Evolutionary conservation across 1,140 invertebrate species (phyloP).

Genomic region (Scaptomyza pallida): DNA sequence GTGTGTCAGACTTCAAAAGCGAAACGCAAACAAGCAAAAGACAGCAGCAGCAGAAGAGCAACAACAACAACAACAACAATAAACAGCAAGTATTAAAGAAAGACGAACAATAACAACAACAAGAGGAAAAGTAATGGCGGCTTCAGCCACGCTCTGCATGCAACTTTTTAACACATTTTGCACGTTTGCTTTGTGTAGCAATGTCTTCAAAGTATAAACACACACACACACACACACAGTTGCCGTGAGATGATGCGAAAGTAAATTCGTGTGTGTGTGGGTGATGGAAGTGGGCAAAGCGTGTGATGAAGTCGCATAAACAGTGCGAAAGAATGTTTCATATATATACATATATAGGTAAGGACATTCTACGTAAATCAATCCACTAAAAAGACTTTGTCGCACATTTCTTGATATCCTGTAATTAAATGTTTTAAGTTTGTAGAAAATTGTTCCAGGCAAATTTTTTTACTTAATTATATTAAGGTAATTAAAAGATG

Average conservation of each 20-base stretch:
- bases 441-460: no score
- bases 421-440: background rate
- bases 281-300: background rate
- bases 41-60: no score
- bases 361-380: background rate
- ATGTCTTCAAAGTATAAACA: slow-evolving; percentile 48
- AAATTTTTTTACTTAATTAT: no score
- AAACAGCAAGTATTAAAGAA: no score
- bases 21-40: slow-evolving; percentile 62
- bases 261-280: background rate
- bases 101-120: no score
- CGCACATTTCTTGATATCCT: background rate
- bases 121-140: slow-evolving; percentile 24
- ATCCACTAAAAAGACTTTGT: no score
- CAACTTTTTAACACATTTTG: slow-evolving; percentile 69
- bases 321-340: background rate
- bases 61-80: slow-evolving; percentile 26
- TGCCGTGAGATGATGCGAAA: background rate
- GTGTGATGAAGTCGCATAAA: slow-evolving; percentile 17
- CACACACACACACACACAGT: slow-evolving; percentile 1
- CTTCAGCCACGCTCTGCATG: slow-evolving; percentile 44
- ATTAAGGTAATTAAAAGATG: no score
- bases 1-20: slow-evolving; percentile 62
- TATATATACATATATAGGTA: background rate
- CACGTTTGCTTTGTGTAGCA: slow-evolving; percentile 68